Base-by-base conservation (phyloP, 2,888 invertebrate genomes). In the Hirtodrosophila duncani region DNA sequence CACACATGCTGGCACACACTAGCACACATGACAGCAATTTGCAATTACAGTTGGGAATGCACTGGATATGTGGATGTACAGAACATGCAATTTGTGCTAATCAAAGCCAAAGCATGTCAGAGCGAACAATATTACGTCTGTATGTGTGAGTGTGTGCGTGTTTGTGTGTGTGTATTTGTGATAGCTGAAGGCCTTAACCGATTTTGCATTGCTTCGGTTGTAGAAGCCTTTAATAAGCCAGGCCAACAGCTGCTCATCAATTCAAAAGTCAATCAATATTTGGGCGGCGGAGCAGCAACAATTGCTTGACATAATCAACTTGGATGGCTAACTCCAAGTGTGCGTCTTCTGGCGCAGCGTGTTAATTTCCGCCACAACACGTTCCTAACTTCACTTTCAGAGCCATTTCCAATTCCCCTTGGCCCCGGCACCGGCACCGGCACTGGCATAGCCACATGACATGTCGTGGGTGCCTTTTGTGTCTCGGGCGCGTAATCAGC, bases 291-390 rank as follows among this genome's bases (percentile, higher is more conserved):
- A n/a, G n/a, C n/a, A n/a, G n/a, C n/a, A n/a, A n/a, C 20, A 29
- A 4, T 3, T 20, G 20, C 6, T 3, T 20, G 20, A 4, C 6
- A 14, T 3, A 8, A 10, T 4, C 14, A 11, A 14, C 8, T 27
- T 21, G 33, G 13, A n/a, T n/a, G 7, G 7, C 18, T 14, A 13
- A 14, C 29, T 24, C 34, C 38, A 24, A 23, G 11, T n/a, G 13
- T 36, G 36, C 10, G n/a, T 4, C 13, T 31, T 8, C 9, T 48
- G 6, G 7, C 13, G 11, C 42, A 18, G 36, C 62, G 63, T 56
- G 59, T 70, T 71, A 75, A 79, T 72, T 72, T 72, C 72, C 72
- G 79, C 48, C 56, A 61, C 53, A 63, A 51, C 74, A 74, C 70
- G 67, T 58, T 78, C 63, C 61, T 62, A 74, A 55, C 48, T 44